These are phyloP conservation scores for Leptinotarsa texana DNA, from an alignment of 1,140 invertebrate species.

Conservation along the genomic window DNA sequence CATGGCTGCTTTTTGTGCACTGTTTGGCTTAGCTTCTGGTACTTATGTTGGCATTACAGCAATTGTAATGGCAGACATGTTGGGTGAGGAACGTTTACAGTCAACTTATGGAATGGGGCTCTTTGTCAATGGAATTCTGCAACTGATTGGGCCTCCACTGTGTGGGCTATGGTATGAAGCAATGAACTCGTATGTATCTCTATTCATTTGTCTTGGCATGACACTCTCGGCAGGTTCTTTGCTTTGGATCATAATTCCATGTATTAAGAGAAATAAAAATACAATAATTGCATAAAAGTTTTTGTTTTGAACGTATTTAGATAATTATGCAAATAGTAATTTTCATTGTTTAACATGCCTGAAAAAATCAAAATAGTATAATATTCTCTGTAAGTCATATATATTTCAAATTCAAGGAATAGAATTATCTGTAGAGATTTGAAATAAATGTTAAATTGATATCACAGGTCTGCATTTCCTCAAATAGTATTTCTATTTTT, in stretches of 20 bases:
- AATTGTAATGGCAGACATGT: conserved; percentile 82
- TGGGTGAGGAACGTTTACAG: conserved; percentile 79
- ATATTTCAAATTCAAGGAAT: too few species aligned
- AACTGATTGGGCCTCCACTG: conserved; percentile 77
- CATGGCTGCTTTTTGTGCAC: conserved; percentile 69
- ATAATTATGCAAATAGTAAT: too few species aligned
- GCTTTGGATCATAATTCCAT: conserved; percentile 75
- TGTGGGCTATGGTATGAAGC: conserved; percentile 71
- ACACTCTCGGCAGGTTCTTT: conserved; percentile 72
- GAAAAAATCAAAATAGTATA: too few species aligned
- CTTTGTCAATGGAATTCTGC: conserved; percentile 80
- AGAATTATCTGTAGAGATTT: too few species aligned
- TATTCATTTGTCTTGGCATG: conserved; percentile 73
- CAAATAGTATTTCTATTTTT: too few species aligned
- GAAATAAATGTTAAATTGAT: too few species aligned
- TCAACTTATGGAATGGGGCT: conserved; percentile 84
- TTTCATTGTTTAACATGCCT: too few species aligned
- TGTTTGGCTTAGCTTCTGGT: conserved; percentile 82
- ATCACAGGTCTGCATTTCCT: too few species aligned
- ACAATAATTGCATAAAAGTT: too few species aligned
- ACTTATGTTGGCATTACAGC: conserved; percentile 84
- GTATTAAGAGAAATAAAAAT: conserved; percentile 59
- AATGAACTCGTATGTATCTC: conserved; percentile 67
- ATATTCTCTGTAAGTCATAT: too few species aligned
- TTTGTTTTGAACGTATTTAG: too few species aligned